Base-by-base conservation (phyloP, 2,113 vertebrate genomes). In the Eptatretus burgeri region DNA sequence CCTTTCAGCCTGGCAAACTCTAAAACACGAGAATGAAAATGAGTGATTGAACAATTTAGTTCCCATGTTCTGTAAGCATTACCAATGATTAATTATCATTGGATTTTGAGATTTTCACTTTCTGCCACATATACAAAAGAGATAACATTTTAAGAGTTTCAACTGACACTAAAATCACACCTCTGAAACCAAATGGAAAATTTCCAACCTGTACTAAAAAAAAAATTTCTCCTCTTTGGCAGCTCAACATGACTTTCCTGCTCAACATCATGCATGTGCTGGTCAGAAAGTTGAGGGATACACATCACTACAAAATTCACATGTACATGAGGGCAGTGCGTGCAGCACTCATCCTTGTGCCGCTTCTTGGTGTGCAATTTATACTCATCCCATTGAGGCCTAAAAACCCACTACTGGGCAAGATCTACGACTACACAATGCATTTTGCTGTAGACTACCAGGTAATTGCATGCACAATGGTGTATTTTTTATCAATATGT, bases 311-410 rank as follows among this genome's bases (percentile, higher is more conserved):
- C 0, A 89, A 98, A 70, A 93, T 89, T 14, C 87, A 84, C 65
- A 80, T 98, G 13, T 98, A 98, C 74, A 98, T 98, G 91, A 98
- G 95, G 67, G 91, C 91, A 0, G 91, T 98, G 63, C 76, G 91
- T 64, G 91, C 91, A 11, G 95, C 91, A 0, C 81, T 98, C 52
- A 98, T 98, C 63, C 74, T 98, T 50, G 86, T 98, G 1, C 91
- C 91, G 0, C 77, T 98, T 0, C 78, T 98, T 10, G 91, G 91
- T 64, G 95, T 98, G 51, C 85, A 98, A 68, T 93, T 81, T 13
- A 80, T 98, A 52, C 75, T 98, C 65, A 66, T 94, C 10, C 91
- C 91, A 1, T 96, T 91, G 80, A 78, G 81, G 64, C 88, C 87
- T 0, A 77, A 75, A 16, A 86, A 81, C 14, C 76, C 71, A 0